Conservation (phyloP, 2,888 invertebrate species). For the Rhagium mordax region DNA sequence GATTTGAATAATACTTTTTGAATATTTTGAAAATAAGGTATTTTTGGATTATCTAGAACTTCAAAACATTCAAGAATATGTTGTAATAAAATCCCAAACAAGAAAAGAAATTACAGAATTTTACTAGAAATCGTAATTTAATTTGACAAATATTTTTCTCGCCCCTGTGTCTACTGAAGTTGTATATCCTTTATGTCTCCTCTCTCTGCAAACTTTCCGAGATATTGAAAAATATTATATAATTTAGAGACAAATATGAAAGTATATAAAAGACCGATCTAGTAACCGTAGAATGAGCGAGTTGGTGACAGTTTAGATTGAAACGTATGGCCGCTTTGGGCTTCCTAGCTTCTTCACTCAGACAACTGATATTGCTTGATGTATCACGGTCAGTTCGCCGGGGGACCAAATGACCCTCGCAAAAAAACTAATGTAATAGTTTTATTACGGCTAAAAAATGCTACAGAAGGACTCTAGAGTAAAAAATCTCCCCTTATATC, state of each 20-base stretch:
- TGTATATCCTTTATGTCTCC: no score
- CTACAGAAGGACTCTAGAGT: conserved; percentile 44
- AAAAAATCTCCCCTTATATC: conserved; percentile 42
- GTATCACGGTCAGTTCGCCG: conserved; percentile 70
- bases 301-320: conserved; percentile 69
- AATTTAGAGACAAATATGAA: conserved; percentile 48
- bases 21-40: no score
- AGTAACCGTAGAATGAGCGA: conserved; percentile 32
- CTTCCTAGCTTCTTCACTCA: conserved; percentile 65
- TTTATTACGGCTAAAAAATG: conserved; percentile 67
- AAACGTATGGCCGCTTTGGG: conserved; percentile 69
- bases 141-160: neutral
- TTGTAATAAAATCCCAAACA: no score
- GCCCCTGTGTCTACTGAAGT: no score
- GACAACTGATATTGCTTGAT: conserved; percentile 71
- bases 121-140: neutral
- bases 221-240: conserved; percentile 44
- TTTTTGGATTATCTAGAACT: no score
- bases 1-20: no score
- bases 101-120: neutral
- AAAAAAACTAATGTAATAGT: conserved; percentile 71
- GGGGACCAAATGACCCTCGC: conserved; percentile 66
- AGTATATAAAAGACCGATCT: conserved; percentile 44
- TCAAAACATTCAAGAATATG: no score
- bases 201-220: neutral